phyloP scores from a whole-genome alignment of 2,113 vertebrate species.

The Melierax canorus region DNA sequence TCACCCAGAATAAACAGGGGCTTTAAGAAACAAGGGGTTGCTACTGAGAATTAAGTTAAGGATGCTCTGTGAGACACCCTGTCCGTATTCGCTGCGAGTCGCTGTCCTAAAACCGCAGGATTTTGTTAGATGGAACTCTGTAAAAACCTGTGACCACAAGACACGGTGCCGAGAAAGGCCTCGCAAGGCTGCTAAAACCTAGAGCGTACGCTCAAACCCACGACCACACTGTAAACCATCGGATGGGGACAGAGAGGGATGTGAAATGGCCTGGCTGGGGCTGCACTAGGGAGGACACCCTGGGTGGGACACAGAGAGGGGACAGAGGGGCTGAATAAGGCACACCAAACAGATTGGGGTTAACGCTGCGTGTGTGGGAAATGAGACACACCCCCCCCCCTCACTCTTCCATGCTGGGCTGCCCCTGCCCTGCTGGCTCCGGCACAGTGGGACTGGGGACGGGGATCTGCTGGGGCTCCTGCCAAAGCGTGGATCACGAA shows the following conservation, averaged over 20 bases:
- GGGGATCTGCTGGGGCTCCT: neutral
- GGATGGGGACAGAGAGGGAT: neutral
- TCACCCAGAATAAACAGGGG: neutral
- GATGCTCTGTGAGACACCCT: neutral
- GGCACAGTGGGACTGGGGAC: neutral
- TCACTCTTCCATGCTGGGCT: neutral
- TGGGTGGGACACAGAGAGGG: neutral
- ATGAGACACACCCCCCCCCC: neutral
- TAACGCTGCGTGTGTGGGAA: neutral
- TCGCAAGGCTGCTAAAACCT: neutral
- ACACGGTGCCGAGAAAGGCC: neutral
- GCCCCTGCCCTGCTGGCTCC: neutral
- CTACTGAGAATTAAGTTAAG: neutral
- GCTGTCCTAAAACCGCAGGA: neutral
- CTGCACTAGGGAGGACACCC: neutral
- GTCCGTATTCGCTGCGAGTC: neutral
- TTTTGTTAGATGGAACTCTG: neutral
- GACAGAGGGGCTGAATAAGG: slow-evolving; percentile 40
- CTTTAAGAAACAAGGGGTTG: neutral
- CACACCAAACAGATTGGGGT: slow-evolving; percentile 36
- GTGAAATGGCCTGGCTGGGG: neutral
- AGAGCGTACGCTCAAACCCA: neutral
- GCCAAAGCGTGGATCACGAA: neutral
- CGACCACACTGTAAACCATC: rapidly evolving
- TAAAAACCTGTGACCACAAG: rapidly evolving